Evolutionary conservation across 1,140 invertebrate genomes (phyloP).

Genomic region (Papilio glaucus): DNA sequence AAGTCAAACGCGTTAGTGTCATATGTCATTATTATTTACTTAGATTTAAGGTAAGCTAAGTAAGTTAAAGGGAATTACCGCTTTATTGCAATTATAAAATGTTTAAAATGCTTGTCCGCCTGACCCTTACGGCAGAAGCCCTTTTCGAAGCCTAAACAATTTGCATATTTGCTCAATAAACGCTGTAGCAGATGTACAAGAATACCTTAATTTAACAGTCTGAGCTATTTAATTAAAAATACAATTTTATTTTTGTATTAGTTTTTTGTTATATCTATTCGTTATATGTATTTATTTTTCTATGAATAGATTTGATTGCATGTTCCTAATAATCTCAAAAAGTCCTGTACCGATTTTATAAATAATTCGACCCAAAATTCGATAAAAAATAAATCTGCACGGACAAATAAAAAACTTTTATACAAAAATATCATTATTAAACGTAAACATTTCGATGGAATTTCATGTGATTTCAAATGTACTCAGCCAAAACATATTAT

Average conservation of each 20-base stretch:
- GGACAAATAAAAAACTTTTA: background rate
- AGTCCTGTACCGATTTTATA: too few species aligned
- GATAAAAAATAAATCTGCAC: too few species aligned
- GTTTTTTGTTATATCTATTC: background rate
- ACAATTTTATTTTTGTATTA: background rate
- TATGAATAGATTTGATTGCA: too few species aligned
- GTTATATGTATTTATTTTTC: too few species aligned
- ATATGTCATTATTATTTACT: too few species aligned
- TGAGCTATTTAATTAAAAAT: background rate
- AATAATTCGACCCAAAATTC: too few species aligned
- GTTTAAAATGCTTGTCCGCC: background rate
- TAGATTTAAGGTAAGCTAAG: too few species aligned
- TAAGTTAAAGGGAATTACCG: background rate
- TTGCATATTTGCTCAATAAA: background rate
- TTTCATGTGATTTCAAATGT: background rate
- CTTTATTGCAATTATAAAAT: background rate
- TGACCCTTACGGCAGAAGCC: background rate
- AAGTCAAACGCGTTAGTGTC: too few species aligned
- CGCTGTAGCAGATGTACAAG: background rate
- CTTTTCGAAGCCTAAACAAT: background rate
- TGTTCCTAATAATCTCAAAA: too few species aligned
- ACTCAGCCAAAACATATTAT: constrained; percentile 1
- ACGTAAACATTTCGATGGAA: background rate
- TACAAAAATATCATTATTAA: background rate
- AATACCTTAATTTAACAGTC: background rate